Conservation (phyloP, 2,888 invertebrate genomes). For the Amiota mariae region DNA sequence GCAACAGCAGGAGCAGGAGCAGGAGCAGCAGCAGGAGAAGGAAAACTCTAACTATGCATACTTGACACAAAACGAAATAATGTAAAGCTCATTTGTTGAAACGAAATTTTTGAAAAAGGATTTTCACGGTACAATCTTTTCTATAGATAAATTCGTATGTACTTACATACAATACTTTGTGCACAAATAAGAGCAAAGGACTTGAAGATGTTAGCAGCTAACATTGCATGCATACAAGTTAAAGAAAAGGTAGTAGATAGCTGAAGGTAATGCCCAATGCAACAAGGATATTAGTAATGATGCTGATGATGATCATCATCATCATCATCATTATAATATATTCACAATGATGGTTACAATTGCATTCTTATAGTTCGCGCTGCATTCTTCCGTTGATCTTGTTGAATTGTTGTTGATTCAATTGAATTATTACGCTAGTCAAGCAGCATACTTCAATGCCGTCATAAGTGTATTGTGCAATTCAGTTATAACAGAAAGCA, state of each 20-base stretch:
- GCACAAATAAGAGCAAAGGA: too few relatives aligned
- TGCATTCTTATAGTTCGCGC: neutral
- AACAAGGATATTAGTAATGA: slow-evolving; percentile 2
- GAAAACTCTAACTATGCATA: slow-evolving; percentile 31
- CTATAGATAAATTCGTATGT: too few relatives aligned
- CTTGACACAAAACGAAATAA: slow-evolving; percentile 60
- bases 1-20: neutral
- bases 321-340: too few relatives aligned
- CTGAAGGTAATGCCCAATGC: neutral
- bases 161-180: too few relatives aligned
- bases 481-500: neutral
- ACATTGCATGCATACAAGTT: too few relatives aligned
- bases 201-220: too few relatives aligned
- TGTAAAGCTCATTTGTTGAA: slow-evolving; percentile 69
- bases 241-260: neutral
- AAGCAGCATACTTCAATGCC: slow-evolving; percentile 42
- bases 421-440: slow-evolving; percentile 57
- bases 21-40: neutral
- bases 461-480: slow-evolving; percentile 16
- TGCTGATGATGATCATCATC: slow-evolving; percentile 16
- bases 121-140: slow-evolving; percentile 42
- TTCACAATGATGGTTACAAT: slow-evolving; percentile 4
- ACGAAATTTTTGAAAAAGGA: slow-evolving; percentile 59
- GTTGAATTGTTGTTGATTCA: slow-evolving; percentile 46
- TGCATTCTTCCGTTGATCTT: slow-evolving; percentile 4